Conservation (phyloP, 2,113 vertebrate genomes). For the Protomyctophum bolini region DNA sequence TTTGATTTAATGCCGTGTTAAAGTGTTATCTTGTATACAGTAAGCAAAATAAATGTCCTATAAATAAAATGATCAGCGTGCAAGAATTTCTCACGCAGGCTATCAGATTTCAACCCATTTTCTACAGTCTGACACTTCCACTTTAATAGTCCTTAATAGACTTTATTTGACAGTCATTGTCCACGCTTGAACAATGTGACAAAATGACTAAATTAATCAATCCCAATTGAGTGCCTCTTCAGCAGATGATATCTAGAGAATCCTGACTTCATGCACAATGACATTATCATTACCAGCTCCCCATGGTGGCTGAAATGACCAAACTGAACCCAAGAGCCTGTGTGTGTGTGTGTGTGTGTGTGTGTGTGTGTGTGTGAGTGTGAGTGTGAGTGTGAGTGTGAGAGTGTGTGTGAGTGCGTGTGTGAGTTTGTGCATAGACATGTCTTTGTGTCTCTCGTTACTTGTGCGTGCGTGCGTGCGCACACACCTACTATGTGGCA, state of each 20-base stretch:
- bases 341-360: too few relatives aligned
- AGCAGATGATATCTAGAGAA: background rate
- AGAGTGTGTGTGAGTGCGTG: too few relatives aligned
- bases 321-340: too few relatives aligned
- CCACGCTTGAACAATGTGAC: slow-evolving; percentile 32
- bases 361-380: background rate
- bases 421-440: too few relatives aligned
- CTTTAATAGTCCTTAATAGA: slow-evolving; percentile 26
- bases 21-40: too few relatives aligned
- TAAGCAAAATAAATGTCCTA: too few relatives aligned
- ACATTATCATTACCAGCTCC: background rate
- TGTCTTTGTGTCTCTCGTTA: too few relatives aligned
- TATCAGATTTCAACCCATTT: slow-evolving; percentile 30
- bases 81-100: background rate
- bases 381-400: background rate
- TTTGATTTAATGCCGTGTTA: too few relatives aligned
- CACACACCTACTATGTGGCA: background rate
- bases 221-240: slow-evolving; percentile 20
- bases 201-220: too few relatives aligned
- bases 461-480: background rate
- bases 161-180: slow-evolving; percentile 53
- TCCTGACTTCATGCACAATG: slow-evolving; percentile 18
- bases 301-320: slow-evolving; percentile 14
- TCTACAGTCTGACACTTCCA: slow-evolving; percentile 1
- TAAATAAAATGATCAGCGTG: background rate